Percentiles rank a stretch among this genome's conserved stretches.
Conservation (phyloP, 2,113 vertebrate genomes). For the Anarrhichthys ocellatus region DNA sequence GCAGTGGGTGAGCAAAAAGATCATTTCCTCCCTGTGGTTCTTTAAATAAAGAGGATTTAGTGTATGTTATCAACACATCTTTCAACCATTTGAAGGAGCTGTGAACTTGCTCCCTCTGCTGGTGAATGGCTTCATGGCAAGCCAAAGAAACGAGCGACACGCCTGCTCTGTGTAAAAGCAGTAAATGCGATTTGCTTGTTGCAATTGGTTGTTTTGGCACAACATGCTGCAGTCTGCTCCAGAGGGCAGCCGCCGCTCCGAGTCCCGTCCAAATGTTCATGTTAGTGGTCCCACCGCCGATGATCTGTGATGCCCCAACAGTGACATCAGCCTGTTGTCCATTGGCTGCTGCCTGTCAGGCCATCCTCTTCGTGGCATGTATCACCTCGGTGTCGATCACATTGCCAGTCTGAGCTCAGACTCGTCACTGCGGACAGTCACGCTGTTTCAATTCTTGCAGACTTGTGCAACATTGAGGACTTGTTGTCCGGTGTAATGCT, state of each 20-base stretch:
- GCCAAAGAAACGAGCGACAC: neutral
- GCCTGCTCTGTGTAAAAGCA: neutral
- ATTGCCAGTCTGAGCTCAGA: conserved; percentile 10
- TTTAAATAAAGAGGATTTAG: neutral
- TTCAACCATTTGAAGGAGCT: neutral
- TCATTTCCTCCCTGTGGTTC: neutral
- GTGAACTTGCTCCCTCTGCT: conserved; percentile 55
- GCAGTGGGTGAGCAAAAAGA: neutral
- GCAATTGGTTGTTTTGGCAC: neutral
- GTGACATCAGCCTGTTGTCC: conserved; percentile 63
- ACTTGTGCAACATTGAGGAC: neutral
- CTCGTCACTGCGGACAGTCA: conserved; percentile 18
- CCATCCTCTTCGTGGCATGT: conserved; percentile 50
- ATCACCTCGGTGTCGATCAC: conserved; percentile 48
- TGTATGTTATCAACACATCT: neutral
- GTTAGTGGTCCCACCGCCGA: conserved; percentile 34
- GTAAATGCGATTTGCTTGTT: neutral
- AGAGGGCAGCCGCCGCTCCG: neutral
- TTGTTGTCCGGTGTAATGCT: neutral
- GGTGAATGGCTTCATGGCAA: neutral
- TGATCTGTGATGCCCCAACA: conserved; percentile 43
- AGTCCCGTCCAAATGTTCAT: conserved; percentile 28
- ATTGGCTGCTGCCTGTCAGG: conserved; percentile 72
- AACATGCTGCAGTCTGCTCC: neutral
- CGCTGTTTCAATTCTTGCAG: neutral